These are phyloP conservation scores for Bathynomus jamesi DNA, from an alignment of 1,140 invertebrate genomes.

Conservation along the genomic window DNA sequence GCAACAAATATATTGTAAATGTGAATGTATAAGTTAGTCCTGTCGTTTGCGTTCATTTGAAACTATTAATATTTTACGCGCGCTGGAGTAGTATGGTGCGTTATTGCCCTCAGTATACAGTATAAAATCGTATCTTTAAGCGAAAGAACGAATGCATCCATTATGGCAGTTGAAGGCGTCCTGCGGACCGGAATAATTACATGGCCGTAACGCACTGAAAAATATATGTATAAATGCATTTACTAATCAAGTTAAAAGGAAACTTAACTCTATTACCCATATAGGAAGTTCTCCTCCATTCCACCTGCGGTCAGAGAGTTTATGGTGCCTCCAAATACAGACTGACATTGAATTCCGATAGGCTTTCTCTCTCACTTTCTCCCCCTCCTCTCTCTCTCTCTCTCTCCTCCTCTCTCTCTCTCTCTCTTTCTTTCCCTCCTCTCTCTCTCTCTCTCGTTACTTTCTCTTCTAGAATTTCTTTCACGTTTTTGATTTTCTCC, in stretches of 20 bases:
- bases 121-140: too few species aligned
- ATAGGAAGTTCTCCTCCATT: neutral
- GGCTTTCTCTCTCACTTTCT: neutral
- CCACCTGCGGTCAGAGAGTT: neutral
- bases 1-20: too few species aligned
- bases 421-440: neutral
- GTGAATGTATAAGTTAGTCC: too few species aligned
- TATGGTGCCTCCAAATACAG: neutral
- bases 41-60: too few species aligned
- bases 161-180: too few species aligned
- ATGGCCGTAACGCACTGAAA: too few species aligned
- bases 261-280: neutral
- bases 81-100: too few species aligned
- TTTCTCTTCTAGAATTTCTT: neutral
- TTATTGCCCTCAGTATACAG: too few species aligned
- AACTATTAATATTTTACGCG: too few species aligned
- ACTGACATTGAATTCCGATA: neutral
- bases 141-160: too few species aligned
- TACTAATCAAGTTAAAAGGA: neutral
- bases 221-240: neutral
- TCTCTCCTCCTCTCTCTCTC: neutral
- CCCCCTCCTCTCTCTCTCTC: neutral
- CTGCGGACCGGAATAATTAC: too few species aligned
- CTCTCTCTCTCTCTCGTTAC: neutral
- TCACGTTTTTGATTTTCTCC: neutral